Evolutionary conservation across 2,888 invertebrate species (phyloP).

Genomic region (Tridacna crocea): DNA sequence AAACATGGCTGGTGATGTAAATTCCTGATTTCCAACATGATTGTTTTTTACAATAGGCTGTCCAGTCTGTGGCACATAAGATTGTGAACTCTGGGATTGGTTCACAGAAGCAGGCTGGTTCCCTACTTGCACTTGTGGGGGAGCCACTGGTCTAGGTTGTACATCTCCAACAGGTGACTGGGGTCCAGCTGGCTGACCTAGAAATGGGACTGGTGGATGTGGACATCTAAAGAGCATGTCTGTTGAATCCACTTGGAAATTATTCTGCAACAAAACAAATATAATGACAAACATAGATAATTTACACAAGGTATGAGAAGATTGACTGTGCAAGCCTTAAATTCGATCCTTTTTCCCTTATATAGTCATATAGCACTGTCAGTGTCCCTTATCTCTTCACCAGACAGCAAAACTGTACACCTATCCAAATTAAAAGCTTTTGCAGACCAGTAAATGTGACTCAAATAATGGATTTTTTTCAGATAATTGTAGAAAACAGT

Average conservation of each 20-base stretch:
- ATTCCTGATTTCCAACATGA: not conserved
- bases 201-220: constrained; percentile 79
- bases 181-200: constrained; percentile 53
- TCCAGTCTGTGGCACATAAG: constrained; percentile 4
- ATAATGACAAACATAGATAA: not conserved
- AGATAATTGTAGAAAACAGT: too few relatives aligned
- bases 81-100: constrained; percentile 11
- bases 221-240: constrained; percentile 78
- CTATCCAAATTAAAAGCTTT: too few relatives aligned
- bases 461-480: too few relatives aligned
- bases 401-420: too few relatives aligned
- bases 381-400: too few relatives aligned
- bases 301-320: not conserved
- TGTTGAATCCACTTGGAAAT: constrained; percentile 69
- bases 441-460: too few relatives aligned
- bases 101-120: not conserved
- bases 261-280: constrained; percentile 70
- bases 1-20: not conserved
- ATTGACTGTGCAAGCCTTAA: too few relatives aligned
- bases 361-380: too few relatives aligned
- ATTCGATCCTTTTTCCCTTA: too few relatives aligned
- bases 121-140: not conserved
- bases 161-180: not conserved
- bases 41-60: not conserved
- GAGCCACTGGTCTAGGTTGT: not conserved